A percentile compares a stretch with the other conserved stretches of the same genome.
phyloP scores from a whole-genome alignment of 2,113 vertebrate species.

The Mesoclemmys tuberculata region DNA sequence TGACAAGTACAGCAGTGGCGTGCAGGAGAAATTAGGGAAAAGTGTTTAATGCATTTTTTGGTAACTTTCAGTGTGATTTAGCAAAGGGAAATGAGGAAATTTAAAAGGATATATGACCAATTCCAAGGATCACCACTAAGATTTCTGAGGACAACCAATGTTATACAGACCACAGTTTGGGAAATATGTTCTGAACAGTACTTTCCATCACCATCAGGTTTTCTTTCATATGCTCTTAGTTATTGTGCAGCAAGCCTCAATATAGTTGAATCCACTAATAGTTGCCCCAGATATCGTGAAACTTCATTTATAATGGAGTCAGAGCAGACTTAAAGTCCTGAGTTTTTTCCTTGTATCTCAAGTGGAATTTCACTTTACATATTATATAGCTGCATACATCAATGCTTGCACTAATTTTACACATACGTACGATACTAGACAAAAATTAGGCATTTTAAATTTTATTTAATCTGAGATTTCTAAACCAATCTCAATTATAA shows the following conservation, averaged over 20 bases:
- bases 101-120: not conserved
- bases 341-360: not conserved
- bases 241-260: not conserved
- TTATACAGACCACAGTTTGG: not conserved
- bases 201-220: not conserved
- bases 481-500: not conserved
- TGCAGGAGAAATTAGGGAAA: not conserved
- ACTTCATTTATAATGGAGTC: not conserved
- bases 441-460: not conserved
- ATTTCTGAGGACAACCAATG: not conserved
- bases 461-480: not conserved
- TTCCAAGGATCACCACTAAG: not conserved
- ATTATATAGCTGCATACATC: not conserved
- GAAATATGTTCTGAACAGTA: not conserved
- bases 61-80: not conserved
- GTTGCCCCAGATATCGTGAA: not conserved
- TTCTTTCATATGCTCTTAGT: not conserved
- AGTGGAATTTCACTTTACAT: not conserved
- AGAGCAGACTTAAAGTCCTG: no score
- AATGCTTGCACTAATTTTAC: not conserved
- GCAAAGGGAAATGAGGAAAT: not conserved
- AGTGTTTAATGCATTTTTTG: not conserved
- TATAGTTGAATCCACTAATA: not conserved
- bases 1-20: not conserved
- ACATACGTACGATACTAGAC: not conserved